Conservation (phyloP, 2,113 vertebrate species). For the Ceratotherium simum region DNA sequence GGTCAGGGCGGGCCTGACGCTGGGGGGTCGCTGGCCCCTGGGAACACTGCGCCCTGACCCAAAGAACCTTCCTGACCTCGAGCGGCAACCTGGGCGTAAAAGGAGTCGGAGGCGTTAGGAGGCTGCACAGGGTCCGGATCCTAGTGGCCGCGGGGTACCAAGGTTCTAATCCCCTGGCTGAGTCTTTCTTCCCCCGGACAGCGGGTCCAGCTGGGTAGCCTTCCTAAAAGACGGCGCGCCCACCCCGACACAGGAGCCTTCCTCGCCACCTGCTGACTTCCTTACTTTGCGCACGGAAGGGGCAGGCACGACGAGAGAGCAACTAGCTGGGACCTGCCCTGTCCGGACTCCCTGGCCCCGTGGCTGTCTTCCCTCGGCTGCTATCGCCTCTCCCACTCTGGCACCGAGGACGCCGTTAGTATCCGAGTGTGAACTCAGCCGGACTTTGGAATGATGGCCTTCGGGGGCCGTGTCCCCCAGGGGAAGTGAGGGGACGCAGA, state of each 20-base stretch:
- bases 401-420: neutral
- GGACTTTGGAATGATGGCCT: neutral
- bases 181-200: neutral
- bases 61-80: neutral
- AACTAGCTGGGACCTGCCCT: neutral
- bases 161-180: too few relatives aligned
- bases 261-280: neutral
- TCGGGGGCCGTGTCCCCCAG: rapidly evolving
- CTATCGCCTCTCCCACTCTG: neutral
- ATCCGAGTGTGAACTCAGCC: neutral
- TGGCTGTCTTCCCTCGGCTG: neutral
- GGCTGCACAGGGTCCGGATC: neutral
- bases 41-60: neutral
- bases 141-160: too few relatives aligned
- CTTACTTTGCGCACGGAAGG: neutral
- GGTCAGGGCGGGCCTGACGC: neutral
- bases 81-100: neutral
- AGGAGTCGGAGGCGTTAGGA: neutral
- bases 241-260: neutral
- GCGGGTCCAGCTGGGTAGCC: neutral
- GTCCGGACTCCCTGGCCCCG: neutral
- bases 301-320: neutral
- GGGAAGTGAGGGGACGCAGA: neutral
- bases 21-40: neutral
- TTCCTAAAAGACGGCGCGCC: neutral